Percentiles rank a stretch among this genome's conserved stretches.
phyloP scores from a whole-genome alignment of 2,113 vertebrate species.

The Coracopsis vasa region DNA sequence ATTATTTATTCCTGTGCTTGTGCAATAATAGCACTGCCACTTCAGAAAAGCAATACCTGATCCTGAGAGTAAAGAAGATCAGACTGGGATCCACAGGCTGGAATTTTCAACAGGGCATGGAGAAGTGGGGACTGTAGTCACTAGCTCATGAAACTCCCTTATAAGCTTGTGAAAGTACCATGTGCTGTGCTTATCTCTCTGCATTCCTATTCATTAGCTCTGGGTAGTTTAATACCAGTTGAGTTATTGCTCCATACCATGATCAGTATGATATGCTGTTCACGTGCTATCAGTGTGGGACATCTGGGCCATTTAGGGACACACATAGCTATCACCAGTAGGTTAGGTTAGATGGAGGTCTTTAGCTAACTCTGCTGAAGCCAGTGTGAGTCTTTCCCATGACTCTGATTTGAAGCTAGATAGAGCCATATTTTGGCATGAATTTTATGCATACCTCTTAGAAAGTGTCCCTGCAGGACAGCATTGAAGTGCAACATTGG shows the following conservation, averaged over 20 bases:
- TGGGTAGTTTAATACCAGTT: not conserved
- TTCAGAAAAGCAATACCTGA: not conserved
- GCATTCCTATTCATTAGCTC: not conserved
- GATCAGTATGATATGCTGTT: not conserved
- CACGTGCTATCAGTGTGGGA: not conserved
- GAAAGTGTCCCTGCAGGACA: not conserved
- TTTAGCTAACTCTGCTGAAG: not conserved
- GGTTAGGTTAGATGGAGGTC: not conserved
- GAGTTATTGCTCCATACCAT: not conserved
- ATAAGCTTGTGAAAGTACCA: not conserved
- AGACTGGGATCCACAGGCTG: not conserved
- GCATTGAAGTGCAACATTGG: not conserved
- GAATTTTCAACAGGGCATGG: not conserved
- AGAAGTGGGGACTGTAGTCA: not conserved
- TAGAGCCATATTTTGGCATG: not conserved
- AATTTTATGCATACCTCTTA: not conserved
- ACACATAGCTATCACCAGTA: not conserved
- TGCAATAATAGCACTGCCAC: not conserved
- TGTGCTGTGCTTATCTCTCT: constrained; percentile 1
- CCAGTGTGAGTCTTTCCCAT: not conserved
- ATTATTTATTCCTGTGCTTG: not conserved
- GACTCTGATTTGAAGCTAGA: constrained; percentile 7
- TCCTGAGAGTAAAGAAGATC: not conserved
- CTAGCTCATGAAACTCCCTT: not conserved
- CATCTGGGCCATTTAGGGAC: not conserved